Percentiles rank a stretch among this genome's conserved stretches.
These are phyloP conservation scores for Drosophila anomalata DNA, from an alignment of 2,888 invertebrate species.

Conservation along the genomic window DNA sequence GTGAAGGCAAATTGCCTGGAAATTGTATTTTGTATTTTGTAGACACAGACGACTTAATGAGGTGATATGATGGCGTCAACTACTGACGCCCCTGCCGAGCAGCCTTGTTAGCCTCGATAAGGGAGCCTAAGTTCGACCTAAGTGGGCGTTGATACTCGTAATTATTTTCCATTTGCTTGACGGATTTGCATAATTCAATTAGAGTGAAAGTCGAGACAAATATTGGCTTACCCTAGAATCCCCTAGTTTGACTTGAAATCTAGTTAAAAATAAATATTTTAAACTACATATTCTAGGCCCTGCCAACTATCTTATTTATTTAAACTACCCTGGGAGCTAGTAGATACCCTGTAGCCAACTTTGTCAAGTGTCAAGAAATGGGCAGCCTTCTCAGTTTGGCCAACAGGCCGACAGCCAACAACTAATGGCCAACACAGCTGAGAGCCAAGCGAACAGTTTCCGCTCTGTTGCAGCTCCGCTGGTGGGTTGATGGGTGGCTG, in stretches of 20 bases:
- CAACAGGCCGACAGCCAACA: conserved; percentile 39
- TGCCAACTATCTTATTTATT: not conserved
- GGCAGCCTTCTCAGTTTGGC: conserved; percentile 30
- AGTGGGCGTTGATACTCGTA: conserved; percentile 53
- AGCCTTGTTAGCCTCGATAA: conserved; percentile 32
- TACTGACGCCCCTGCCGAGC: conserved; percentile 16
- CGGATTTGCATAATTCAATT: conserved; percentile 37
- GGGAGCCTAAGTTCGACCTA: not conserved
- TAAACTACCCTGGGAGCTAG: conserved; percentile 1
- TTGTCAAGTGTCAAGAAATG: conserved; percentile 52
- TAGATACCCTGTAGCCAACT: conserved; percentile 24
- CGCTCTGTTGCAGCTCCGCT: conserved; percentile 54
- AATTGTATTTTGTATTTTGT: conserved; percentile 28
- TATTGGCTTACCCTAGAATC: not conserved
- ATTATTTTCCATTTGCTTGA: conserved; percentile 34
- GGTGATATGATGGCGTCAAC: conserved; percentile 27
- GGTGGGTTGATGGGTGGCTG: conserved; percentile 34
- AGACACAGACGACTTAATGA: conserved; percentile 45
- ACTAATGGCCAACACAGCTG: conserved; percentile 32
- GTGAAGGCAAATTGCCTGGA: conserved; percentile 21
- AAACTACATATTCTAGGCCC: too few relatives aligned
- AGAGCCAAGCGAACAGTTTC: conserved; percentile 54
- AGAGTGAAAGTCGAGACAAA: too few relatives aligned
- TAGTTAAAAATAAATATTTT: not conserved
- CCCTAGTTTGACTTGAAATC: not conserved